These are phyloP conservation scores for Rhagonycha fulva DNA, from an alignment of 2,888 invertebrate genomes.

Conservation along the genomic window DNA sequence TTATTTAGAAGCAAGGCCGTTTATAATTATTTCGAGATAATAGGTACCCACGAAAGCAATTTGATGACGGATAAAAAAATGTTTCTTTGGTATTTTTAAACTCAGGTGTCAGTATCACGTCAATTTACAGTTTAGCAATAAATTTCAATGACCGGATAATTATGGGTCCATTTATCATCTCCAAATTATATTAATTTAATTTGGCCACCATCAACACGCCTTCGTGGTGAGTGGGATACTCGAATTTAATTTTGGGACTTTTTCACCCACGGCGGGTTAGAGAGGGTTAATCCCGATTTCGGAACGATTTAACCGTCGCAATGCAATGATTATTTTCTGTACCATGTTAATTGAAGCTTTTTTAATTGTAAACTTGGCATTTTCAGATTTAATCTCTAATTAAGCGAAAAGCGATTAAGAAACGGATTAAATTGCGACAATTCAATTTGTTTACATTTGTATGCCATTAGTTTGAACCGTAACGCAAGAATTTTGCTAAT, in stretches of 20 bases:
- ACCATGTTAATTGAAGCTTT: not conserved
- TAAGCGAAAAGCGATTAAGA: not conserved
- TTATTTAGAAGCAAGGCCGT: conserved; percentile 3
- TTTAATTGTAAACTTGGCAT: not conserved
- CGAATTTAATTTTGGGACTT: not conserved
- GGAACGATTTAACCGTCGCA: not conserved
- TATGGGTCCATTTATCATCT: not conserved
- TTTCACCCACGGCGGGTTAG: not conserved
- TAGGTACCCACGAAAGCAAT: conserved; percentile 1
- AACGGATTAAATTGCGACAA: not conserved
- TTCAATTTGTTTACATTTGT: not conserved
- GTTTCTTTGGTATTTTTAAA: not conserved
- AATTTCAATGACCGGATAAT: not conserved
- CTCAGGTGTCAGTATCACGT: not conserved
- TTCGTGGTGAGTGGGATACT: not conserved
- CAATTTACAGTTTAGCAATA: not conserved
- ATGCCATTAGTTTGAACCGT: not conserved
- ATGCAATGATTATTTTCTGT: not conserved
- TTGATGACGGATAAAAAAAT: not conserved
- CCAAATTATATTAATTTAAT: not conserved
- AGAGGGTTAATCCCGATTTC: not conserved
- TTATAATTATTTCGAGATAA: conserved; percentile 3
- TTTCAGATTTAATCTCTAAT: not conserved
- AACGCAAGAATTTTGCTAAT: not conserved
- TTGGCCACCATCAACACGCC: not conserved